Evolutionary conservation across 1,140 invertebrate species (phyloP), one percentile per base, ranked within the genome.

Genomic region (Drosophila pectinifera): DNA sequence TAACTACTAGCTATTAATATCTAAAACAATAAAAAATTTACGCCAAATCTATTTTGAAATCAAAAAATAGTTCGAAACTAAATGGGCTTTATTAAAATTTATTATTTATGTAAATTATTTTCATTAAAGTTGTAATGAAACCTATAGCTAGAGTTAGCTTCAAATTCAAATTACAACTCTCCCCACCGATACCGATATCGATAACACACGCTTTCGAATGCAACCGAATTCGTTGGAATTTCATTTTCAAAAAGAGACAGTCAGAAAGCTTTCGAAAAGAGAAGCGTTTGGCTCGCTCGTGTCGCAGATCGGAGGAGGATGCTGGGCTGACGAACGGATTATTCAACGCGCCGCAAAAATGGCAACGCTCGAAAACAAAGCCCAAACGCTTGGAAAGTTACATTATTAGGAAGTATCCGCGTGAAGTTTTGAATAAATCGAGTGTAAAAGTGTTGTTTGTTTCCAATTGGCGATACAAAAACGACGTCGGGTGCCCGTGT

Each of bases 341-440:
- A 86, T 88, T 82, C 68, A 86, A 86, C 84, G 54, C 74, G 77
- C 79, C 79, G 79, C 74, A 76, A 84, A 82, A 80, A 86, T 86
- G 83, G 83, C 69, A 61, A 31, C 61, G 58, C 56, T 67, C 75
- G 54, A 59, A 67, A 63, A 62, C 64, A 43, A 68, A 46, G 63
- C 49, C 39, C 69, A 61, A 49, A 70, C 63, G 61, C 41, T 26
- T 55, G 78, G 63, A 79, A 73, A 59, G 70, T 58, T 56, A 61
- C 41, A 59, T 31, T 63, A 61, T 65, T 76, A 63, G 69, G 36
- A 51, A 26, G 24, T 49, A 68, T 31, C 16, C 39, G 34, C 5
- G 41, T 51, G 13, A n/a, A 57, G 41, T 45, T 56, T 51, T 28
- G 56, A 22, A 13, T 31, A 58, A 10, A 41, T 45, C 8, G 45